A percentile compares a stretch with the other conserved stretches of the same genome.
These are phyloP conservation scores for Brachyptera risi DNA, from an alignment of 2,888 invertebrate species.

Conservation along the genomic window DNA sequence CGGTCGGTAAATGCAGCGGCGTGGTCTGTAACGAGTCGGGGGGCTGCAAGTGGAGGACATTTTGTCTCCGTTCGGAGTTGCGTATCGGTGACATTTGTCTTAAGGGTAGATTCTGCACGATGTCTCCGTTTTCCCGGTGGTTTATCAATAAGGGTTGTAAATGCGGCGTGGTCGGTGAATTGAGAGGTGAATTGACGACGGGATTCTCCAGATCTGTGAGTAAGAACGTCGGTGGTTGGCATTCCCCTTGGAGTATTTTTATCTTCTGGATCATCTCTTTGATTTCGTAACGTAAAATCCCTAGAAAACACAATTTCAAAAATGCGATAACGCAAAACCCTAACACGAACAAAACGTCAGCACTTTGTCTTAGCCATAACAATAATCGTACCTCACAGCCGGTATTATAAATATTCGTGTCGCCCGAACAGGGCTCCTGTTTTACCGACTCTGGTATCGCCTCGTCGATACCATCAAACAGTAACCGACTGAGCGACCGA, in stretches of 20 bases:
- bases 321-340: constrained; percentile 88
- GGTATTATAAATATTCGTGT: constrained; percentile 36
- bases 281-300: constrained; percentile 62
- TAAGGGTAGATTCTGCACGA: neutral
- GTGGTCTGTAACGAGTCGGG: constrained; percentile 37
- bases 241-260: constrained; percentile 67
- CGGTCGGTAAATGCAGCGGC: constrained; percentile 39
- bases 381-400: constrained; percentile 72
- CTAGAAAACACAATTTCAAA: constrained; percentile 83
- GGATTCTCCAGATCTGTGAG: constrained; percentile 25
- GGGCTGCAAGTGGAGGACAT: constrained; percentile 41
- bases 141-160: constrained; percentile 16
- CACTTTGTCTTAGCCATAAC: constrained; percentile 71
- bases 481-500: constrained; percentile 2
- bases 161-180: constrained; percentile 17
- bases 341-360: constrained; percentile 73
- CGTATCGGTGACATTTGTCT: neutral
- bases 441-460: neutral
- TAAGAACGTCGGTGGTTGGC: constrained; percentile 36
- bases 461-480: neutral
- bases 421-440: neutral
- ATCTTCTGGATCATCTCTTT: constrained; percentile 91
- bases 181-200: constrained; percentile 6
- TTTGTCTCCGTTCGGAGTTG: constrained; percentile 35
- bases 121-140: constrained; percentile 29